Base-by-base conservation (phyloP, 2,888 invertebrate genomes). In the Conchocele bisecta region DNA sequence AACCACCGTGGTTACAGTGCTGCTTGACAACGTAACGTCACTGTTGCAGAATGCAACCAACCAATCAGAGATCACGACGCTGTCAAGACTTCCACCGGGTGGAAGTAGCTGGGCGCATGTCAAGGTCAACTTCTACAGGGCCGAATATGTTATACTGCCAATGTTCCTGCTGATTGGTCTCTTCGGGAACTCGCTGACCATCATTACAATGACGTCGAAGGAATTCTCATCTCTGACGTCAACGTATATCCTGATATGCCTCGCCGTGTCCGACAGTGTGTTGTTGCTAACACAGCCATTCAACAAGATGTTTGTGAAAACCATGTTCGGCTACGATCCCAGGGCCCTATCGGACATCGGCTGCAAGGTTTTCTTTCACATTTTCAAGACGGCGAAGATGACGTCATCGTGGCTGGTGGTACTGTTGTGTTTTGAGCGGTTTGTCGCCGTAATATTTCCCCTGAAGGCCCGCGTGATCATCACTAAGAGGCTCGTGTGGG, bases 341-440 rank as follows among this genome's bases (percentile, higher is more conserved):
- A 42, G 83, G 37, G 75, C 86, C 1, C 17, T 84, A 22, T 67
- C 69, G 15, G 59, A 64, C 22, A 15, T 63, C 1, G 75, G 80
- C 7, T 86, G 86, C 53, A 77, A 82, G 39, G 24, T 79, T 1
- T 86, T 83, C 69, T 85, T 82, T 58, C 75, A 79, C 44, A 59
- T 77, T 11, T 81, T 69, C 51, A 68, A 75, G 41, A 72, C 80
- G 1, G 63, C 76, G 5, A 86, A 86, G 64, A 83, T 83, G 75
- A 76, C 79, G 51, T 84, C 84, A 42, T 84, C 84, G 7, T 84
- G 86, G 84, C 57, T 86, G 15, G 75, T 86, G 3, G 82, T 84
- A 1, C 60, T 79, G 26, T 65, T 86, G 20, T 74, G 79, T 50
- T 58, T 84, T 13, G 84, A 86, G 50, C 61, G 86, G 1, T 85